Conservation (phyloP, 2,797 vertebrate species). For the Psittacula derbiana region DNA sequence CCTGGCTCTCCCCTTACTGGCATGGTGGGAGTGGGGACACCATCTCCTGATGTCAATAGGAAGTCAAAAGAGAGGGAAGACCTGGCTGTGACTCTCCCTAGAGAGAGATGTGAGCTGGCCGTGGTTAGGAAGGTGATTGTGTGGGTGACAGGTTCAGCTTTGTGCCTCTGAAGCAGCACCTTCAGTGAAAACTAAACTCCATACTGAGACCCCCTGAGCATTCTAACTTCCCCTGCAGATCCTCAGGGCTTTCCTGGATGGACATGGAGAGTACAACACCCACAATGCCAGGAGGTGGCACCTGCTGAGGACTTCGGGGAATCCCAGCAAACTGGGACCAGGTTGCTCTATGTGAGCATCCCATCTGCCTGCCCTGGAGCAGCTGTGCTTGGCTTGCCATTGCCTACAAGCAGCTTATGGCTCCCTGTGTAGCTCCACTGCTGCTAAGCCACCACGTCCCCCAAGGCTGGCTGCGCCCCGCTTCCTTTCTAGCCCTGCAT, state of each 20-base stretch:
- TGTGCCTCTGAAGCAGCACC: neutral
- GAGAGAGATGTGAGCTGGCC: neutral
- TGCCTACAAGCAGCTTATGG: neutral
- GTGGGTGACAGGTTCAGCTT: neutral
- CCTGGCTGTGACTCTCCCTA: neutral
- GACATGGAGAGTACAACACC: neutral
- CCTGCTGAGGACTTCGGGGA: neutral
- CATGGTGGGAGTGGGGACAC: neutral
- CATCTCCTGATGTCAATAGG: neutral
- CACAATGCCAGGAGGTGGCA: neutral
- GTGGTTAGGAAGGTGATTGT: neutral
- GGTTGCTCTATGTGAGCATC: neutral
- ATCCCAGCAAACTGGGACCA: neutral
- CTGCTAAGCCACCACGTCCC: neutral
- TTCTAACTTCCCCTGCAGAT: neutral
- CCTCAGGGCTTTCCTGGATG: neutral
- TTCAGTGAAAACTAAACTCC: neutral
- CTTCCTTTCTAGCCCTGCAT: conserved; percentile 37
- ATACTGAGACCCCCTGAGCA: neutral
- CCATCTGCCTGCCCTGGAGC: neutral
- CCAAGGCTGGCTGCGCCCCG: neutral
- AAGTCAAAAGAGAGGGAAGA: neutral
- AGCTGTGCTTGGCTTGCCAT: neutral
- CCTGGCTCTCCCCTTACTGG: neutral
- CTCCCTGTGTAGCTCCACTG: neutral